A percentile compares a stretch with the other conserved stretches of the same genome.
These are phyloP conservation scores for Heliconius hermathena DNA, from an alignment of 1,140 invertebrate species.

Conservation along the genomic window DNA sequence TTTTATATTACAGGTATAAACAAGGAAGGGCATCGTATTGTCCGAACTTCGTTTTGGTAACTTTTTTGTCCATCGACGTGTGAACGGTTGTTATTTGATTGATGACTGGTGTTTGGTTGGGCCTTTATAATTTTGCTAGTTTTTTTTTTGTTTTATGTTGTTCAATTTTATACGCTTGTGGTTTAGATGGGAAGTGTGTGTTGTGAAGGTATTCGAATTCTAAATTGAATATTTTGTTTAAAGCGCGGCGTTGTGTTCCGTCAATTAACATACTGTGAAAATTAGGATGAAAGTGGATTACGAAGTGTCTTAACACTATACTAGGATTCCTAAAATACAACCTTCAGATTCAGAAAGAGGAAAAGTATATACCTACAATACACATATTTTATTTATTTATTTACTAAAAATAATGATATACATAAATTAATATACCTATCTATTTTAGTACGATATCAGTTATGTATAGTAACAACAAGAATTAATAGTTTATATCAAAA, in stretches of 20 bases:
- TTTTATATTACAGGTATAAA: slow-evolving; percentile 65
- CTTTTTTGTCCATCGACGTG: slow-evolving; percentile 56
- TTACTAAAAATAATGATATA: too few relatives aligned
- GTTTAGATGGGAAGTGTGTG: neutral
- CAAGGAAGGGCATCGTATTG: slow-evolving; percentile 52
- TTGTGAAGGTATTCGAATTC: neutral
- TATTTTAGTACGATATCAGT: too few relatives aligned
- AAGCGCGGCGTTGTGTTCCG: neutral
- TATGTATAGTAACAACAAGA: too few relatives aligned
- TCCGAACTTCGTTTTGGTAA: slow-evolving; percentile 53
- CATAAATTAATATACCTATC: too few relatives aligned
- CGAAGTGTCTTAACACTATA: too few relatives aligned
- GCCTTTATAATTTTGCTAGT: slow-evolving; percentile 22
- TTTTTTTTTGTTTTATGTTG: slow-evolving; percentile 8
- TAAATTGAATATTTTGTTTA: neutral
- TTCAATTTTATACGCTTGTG: neutral
- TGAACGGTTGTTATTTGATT: slow-evolving; percentile 64
- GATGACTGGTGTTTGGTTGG: slow-evolving; percentile 53
- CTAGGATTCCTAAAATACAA: too few relatives aligned
- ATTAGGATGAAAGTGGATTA: too few relatives aligned
- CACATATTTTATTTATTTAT: too few relatives aligned
- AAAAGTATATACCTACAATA: too few relatives aligned
- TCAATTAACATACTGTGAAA: neutral
- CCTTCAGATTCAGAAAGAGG: too few relatives aligned
- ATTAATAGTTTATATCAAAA: neutral